Evolutionary conservation across 1,140 invertebrate species (phyloP), one percentile per base, ranked within the genome.

Genomic region (Drosophila tani): DNA sequence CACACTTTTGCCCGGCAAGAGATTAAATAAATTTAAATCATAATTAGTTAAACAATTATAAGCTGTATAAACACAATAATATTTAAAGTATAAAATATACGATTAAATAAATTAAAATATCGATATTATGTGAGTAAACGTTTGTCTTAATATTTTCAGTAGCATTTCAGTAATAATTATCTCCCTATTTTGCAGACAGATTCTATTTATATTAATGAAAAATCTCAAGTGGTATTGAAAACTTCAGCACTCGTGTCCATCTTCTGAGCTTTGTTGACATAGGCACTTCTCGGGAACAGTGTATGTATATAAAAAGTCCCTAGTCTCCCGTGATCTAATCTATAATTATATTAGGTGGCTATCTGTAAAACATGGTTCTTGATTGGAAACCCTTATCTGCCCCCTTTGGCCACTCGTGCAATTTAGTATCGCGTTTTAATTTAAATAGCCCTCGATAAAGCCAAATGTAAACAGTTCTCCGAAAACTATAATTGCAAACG

Each of bases 301-400:
- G 15, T 17, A 35, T 38, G 15, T 17, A 27, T 24, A 64, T 27
- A 43, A 32, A 43, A 63, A 27, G 29, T n/a, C 41, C 32, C 24
- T 67, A 17, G 46, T 24, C 14, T 14, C 17, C 17, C 29, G 45
- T 14, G 3, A 5, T 32, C 60, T 83, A 69, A 81, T 74, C 77
- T 73, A 68, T 14, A 76, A 75, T 71, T 82, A 50, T 59, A 82
- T 56, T 64, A 67, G 27, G 45, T 45, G 69, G 62, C 81, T 88
- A 82, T 88, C 62, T 79, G 35, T 38, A 66, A 65, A 66, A 62
- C 55, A 74, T 12, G n/a, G 49, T 5, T 14, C 8, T 21, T 70
- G 46, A 70, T 68, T 90, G 57, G 58, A 90, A 85, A 24, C 57
- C 50, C 81, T 90, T 90, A 91, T 90, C 86, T 45, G 17, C 14